phyloP scores from a whole-genome alignment of 2,888 invertebrate genomes.

The Lamellibrachia columna region DNA sequence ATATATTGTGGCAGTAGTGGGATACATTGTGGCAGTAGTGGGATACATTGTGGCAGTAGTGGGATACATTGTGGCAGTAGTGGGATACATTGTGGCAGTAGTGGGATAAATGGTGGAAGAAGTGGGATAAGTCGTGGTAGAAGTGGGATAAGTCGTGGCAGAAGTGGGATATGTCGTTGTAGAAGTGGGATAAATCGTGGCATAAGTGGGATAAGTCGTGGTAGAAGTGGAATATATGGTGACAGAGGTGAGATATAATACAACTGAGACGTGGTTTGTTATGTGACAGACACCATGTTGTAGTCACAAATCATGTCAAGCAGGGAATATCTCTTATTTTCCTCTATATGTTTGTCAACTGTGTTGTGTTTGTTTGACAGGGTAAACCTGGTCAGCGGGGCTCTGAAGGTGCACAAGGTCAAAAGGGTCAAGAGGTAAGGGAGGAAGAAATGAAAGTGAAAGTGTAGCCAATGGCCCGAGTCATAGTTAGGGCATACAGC shows the following conservation, averaged over 20 bases:
- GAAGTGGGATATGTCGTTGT: not conserved
- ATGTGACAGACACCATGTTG: not conserved
- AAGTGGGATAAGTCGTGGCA: too few relatives aligned
- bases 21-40: not conserved
- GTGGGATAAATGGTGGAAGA: not conserved
- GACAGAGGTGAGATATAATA: not conserved
- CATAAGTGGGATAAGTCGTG: not conserved
- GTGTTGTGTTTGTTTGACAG: not conserved
- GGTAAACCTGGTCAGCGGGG: not conserved
- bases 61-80: not conserved
- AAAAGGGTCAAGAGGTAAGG: not conserved
- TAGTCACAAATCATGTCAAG: not conserved
- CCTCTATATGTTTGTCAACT: not conserved
- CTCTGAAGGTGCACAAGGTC: not conserved
- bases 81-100: not conserved
- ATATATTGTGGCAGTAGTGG: not conserved
- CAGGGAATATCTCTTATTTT: not conserved
- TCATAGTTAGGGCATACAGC: not conserved
- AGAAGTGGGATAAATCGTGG: not conserved
- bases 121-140: too few relatives aligned
- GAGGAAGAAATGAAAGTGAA: not conserved
- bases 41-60: not conserved
- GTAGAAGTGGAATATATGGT: not conserved
- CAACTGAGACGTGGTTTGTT: too few relatives aligned
- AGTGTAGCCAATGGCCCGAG: not conserved